Percentiles rank a stretch among this genome's conserved stretches.
Evolutionary conservation across 2,888 invertebrate species (phyloP).

Genomic region (Thyatira batis): DNA sequence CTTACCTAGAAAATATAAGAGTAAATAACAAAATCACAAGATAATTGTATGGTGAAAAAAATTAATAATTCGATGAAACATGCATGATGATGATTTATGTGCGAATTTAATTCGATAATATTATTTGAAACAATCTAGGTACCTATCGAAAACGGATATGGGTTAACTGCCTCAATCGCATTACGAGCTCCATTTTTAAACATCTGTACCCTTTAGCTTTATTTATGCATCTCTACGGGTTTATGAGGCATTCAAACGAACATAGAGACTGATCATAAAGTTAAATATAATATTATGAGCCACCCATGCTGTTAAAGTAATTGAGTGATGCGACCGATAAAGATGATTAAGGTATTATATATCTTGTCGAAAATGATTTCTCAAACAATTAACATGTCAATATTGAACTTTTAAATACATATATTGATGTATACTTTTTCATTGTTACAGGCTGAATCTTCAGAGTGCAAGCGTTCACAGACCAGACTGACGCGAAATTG

Average conservation of each 20-base stretch:
- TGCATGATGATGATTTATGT: too few relatives aligned
- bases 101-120: not conserved
- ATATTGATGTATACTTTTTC: not conserved
- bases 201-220: slow-evolving; percentile 35
- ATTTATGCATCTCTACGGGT: slow-evolving; percentile 38
- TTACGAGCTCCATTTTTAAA: slow-evolving; percentile 27
- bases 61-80: too few relatives aligned
- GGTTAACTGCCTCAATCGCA: slow-evolving; percentile 24
- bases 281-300: slow-evolving; percentile 51
- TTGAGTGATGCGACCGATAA: slow-evolving; percentile 29
- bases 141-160: slow-evolving; percentile 16
- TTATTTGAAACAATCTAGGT: not conserved
- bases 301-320: slow-evolving; percentile 34
- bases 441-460: slow-evolving; percentile 56
- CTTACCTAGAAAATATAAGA: not conserved
- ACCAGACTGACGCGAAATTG: slow-evolving; percentile 51
- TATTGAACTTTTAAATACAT: not conserved
- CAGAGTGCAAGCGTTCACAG: slow-evolving; percentile 26
- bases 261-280: slow-evolving; percentile 43
- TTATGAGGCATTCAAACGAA: slow-evolving; percentile 49
- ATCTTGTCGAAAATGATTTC: not conserved
- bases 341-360: slow-evolving; percentile 19
- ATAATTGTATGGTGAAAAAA: not conserved
- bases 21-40: not conserved
- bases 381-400: not conserved